Evolutionary conservation across 2,797 vertebrate species (phyloP), one percentile per base, ranked within the genome.

Genomic region (Eidolon dupreanum): DNA sequence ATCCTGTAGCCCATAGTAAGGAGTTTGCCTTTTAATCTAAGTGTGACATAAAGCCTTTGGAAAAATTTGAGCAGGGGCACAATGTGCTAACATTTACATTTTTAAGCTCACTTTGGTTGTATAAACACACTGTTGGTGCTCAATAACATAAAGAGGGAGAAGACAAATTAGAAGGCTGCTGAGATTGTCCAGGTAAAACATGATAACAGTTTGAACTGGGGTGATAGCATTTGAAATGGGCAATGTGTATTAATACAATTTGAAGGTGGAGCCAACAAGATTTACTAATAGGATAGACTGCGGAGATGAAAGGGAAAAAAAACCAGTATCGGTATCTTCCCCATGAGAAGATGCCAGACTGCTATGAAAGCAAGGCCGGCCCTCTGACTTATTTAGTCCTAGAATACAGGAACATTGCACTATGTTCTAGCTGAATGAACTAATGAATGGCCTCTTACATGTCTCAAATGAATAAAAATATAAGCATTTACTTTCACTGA

Each of bases 401-500:
- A 9, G 12, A 73, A 90, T 22, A 93, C 19, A 88, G 59, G 17
- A 81, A 68, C 26, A 41, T 12, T 36, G 15, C 15, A 85, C 43
- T 63, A n/a, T 31, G 49, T 51, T 90, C 78, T 41, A 91, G 15
- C 0, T 81, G 46, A 95, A 93, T 68, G 7, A 92, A 88, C 70
- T 63, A 92, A 92, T 49, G 53, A 90, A 81, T n/a, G n/a, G 61
- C 28, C 65, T 79, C 49, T 33, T 78, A 22, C 3, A 51, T 38
- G 81, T 93, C 8, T 68, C 86, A 88, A 83, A 43, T 89, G 43
- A 90, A 59, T 74, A n/a, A 91, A 87, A 90, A 83, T 16, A 73
- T 7, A 73, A 70, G 65, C 43, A 92, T 79, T 83, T 87, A 86
- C 33, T 90, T 84, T 87, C 31, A 5, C 43, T 9, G 2, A 24